Evolutionary conservation across 1,140 invertebrate genomes (phyloP).

Genomic region (Drosophila insularis): DNA sequence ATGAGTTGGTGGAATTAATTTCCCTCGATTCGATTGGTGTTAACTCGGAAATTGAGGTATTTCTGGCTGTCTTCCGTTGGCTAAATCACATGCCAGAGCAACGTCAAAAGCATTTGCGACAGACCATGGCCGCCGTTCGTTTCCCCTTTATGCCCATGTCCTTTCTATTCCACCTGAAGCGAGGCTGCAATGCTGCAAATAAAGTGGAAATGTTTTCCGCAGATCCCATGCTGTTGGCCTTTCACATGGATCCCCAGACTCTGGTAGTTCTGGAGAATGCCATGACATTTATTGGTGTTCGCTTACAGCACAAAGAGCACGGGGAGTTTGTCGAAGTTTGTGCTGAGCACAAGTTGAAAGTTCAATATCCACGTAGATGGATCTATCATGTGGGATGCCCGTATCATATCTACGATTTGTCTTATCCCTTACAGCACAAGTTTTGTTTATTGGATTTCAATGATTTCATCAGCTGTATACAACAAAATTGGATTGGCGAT

Average conservation of each 20-base stretch:
- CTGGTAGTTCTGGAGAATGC: not conserved
- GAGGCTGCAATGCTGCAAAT: not conserved
- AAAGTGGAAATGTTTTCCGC: not conserved
- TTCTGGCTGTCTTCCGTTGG: slow-evolving; percentile 42
- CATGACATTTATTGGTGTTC: slow-evolving; percentile 25
- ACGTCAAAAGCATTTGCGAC: slow-evolving; percentile 15
- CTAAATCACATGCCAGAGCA: not conserved
- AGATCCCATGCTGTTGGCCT: slow-evolving; percentile 28
- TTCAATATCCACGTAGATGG: slow-evolving; percentile 19
- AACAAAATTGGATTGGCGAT: slow-evolving; percentile 14
- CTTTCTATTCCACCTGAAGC: slow-evolving; percentile 29
- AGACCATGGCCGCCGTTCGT: slow-evolving; percentile 36
- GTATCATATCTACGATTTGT: slow-evolving; percentile 4
- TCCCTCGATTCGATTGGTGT: slow-evolving; percentile 29
- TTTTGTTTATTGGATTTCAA: slow-evolving; percentile 5
- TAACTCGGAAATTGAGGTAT: slow-evolving; percentile 46
- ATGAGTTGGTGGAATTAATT: slow-evolving; percentile 3
- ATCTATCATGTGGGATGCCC: slow-evolving; percentile 28
- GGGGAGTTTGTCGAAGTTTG: not conserved
- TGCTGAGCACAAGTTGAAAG: not conserved
- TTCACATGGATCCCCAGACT: slow-evolving; percentile 16
- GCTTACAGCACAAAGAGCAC: not conserved
- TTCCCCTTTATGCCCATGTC: slow-evolving; percentile 28
- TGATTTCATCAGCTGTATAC: slow-evolving; percentile 13
- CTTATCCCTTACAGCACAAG: slow-evolving; percentile 18